phyloP scores from a whole-genome alignment of 2,113 vertebrate genomes.

The Desmodus rotundus region DNA sequence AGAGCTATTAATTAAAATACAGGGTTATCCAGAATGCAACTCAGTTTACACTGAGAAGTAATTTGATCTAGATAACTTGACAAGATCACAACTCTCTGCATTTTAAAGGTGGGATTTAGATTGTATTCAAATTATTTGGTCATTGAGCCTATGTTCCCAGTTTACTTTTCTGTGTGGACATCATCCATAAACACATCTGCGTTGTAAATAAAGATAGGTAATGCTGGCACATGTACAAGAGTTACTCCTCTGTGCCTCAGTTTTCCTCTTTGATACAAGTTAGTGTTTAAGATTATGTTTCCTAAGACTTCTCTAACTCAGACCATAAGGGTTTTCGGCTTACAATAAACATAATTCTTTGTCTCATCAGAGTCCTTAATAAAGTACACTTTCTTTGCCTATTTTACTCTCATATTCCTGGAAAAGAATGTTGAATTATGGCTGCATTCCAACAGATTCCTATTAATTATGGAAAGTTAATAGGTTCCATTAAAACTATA shows the following conservation, averaged over 20 bases:
- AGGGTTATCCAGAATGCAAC: constrained; percentile 2
- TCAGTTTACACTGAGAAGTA: not conserved
- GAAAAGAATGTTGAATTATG: not conserved
- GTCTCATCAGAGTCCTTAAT: not conserved
- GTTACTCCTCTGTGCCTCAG: not conserved
- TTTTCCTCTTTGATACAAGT: not conserved
- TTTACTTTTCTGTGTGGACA: not conserved
- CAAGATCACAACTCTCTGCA: not conserved
- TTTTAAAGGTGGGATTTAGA: not conserved
- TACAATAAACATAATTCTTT: not conserved
- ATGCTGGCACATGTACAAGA: not conserved
- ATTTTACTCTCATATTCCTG: constrained; percentile 21
- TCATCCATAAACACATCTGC: not conserved
- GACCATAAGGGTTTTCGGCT: not conserved
- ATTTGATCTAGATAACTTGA: not conserved
- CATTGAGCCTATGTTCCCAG: not conserved
- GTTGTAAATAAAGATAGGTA: not conserved
- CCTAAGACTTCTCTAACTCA: not conserved
- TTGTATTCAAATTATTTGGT: not conserved
- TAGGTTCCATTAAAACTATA: not conserved
- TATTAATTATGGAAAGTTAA: not conserved
- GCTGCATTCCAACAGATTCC: not conserved
- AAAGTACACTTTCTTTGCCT: not conserved
- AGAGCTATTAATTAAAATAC: constrained; percentile 38
- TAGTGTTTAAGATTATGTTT: not conserved